phyloP scores from a whole-genome alignment of 2,113 vertebrate genomes.

The Sinocyclocheilus rhinocerous region DNA sequence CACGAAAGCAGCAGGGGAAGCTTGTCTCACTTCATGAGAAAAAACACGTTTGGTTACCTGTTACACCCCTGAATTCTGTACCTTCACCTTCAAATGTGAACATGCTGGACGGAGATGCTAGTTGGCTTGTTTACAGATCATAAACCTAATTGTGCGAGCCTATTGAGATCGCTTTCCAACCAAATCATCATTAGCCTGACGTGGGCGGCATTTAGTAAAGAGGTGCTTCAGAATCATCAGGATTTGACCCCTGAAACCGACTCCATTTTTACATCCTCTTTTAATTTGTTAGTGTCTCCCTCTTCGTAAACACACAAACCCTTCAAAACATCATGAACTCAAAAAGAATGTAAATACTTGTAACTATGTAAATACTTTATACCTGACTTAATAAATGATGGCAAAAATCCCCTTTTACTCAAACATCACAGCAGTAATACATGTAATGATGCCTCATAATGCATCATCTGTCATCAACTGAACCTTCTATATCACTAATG shows the following conservation, averaged over 20 bases:
- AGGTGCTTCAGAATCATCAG: constrained; percentile 42
- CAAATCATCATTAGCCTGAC: background rate
- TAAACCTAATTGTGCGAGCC: background rate
- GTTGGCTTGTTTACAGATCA: background rate
- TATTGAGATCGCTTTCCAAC: background rate
- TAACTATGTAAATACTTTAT: background rate
- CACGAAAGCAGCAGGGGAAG: constrained; percentile 44
- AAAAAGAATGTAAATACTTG: background rate
- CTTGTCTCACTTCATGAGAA: constrained; percentile 33
- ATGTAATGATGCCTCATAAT: background rate
- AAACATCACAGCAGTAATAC: background rate
- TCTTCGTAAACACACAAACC: constrained; percentile 31
- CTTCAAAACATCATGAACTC: background rate
- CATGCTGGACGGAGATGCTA: background rate
- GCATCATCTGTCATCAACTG: too few species aligned
- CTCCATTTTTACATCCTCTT: constrained; percentile 53
- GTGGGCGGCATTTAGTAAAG: background rate
- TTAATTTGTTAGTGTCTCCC: background rate
- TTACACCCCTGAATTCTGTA: background rate
- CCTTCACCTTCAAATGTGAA: background rate
- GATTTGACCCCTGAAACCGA: constrained; percentile 56
- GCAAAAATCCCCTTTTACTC: background rate
- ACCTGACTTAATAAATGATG: background rate
- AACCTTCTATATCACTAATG: too few species aligned
- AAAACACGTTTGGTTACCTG: background rate